These are phyloP conservation scores for Zoanthus solanderi DNA, from an alignment of 92 coral and sea anemone species.

Conservation along the genomic window DNA sequence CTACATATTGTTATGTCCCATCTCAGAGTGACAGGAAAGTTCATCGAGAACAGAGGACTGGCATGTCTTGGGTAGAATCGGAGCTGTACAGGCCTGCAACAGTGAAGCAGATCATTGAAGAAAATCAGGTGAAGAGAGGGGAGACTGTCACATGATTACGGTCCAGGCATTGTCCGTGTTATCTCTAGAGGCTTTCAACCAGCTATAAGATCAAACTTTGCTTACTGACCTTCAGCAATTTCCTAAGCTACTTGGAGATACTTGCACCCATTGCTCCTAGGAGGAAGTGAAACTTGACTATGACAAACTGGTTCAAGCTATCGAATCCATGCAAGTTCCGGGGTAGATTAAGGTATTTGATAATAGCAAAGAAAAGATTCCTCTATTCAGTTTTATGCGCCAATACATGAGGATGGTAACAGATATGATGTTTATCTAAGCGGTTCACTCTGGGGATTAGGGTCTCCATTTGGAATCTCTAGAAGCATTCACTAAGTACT, in stretches of 20 bases:
- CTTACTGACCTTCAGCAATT: neutral
- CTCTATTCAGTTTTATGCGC: slow-evolving; percentile 52
- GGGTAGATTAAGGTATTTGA: slow-evolving; percentile 63
- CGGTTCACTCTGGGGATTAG: too few species aligned
- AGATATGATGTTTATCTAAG: too few species aligned
- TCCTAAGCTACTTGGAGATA: too few species aligned
- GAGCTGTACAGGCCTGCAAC: slow-evolving; percentile 67
- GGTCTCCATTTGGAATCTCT: too few species aligned
- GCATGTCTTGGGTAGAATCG: slow-evolving; percentile 66
- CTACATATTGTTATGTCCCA: slow-evolving; percentile 60
- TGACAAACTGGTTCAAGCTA: slow-evolving; percentile 25
- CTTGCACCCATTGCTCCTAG: too few species aligned
- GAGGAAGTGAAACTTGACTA: too few species aligned
- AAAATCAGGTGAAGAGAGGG: slow-evolving; percentile 65
- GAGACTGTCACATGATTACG: slow-evolving; percentile 68
- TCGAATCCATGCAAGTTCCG: slow-evolving; percentile 37
- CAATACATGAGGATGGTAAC: slow-evolving; percentile 43
- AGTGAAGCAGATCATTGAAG: slow-evolving; percentile 62
- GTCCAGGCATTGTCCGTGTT: slow-evolving; percentile 56
- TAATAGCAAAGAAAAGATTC: slow-evolving; percentile 30
- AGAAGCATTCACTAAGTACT: too few species aligned
- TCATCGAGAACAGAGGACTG: neutral
- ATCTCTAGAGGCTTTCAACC: slow-evolving; percentile 54
- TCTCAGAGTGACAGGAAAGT: slow-evolving; percentile 52
- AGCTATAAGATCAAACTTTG: neutral